Percentiles rank a stretch among this genome's conserved stretches.
These are phyloP conservation scores for Strongylocentrotus purpuratus DNA, from an alignment of 35 echinoderm and acorn worm genomes.

Conservation along the genomic window DNA sequence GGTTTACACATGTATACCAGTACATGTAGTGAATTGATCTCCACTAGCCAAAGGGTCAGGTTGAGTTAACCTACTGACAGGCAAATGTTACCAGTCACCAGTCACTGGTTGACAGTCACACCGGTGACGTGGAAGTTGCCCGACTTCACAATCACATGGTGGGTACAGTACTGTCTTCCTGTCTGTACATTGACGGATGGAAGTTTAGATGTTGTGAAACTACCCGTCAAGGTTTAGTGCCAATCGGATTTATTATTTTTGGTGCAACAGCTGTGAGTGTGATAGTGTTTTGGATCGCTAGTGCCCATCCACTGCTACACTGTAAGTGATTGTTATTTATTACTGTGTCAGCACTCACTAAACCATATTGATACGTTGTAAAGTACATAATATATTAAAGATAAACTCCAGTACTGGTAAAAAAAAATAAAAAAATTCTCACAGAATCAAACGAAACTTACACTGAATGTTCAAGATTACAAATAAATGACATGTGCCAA, in stretches of 20 bases:
- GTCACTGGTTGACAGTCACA: neutral
- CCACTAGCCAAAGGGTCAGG: neutral
- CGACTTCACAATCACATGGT: neutral
- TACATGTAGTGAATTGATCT: neutral
- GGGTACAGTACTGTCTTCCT: neutral
- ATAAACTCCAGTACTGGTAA: too few relatives aligned
- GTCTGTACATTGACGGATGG: neutral
- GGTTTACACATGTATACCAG: neutral
- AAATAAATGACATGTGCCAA: too few relatives aligned
- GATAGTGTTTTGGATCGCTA: neutral
- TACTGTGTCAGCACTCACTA: too few relatives aligned
- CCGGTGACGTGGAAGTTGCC: constrained; percentile 22
- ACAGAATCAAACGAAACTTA: too few relatives aligned
- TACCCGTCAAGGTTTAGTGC: neutral
- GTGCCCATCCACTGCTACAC: neutral
- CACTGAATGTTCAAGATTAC: too few relatives aligned
- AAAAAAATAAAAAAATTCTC: too few relatives aligned
- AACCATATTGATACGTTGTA: too few relatives aligned
- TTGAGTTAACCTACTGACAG: neutral
- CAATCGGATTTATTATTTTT: neutral
- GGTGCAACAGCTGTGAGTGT: neutral
- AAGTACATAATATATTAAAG: too few relatives aligned
- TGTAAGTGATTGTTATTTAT: too few relatives aligned
- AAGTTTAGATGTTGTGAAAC: neutral
- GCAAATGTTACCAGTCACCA: neutral